A percentile compares a stretch with the other conserved stretches of the same genome.
Evolutionary conservation across 2,113 vertebrate genomes (phyloP).

Genomic region (Crotalus horridus): DNA sequence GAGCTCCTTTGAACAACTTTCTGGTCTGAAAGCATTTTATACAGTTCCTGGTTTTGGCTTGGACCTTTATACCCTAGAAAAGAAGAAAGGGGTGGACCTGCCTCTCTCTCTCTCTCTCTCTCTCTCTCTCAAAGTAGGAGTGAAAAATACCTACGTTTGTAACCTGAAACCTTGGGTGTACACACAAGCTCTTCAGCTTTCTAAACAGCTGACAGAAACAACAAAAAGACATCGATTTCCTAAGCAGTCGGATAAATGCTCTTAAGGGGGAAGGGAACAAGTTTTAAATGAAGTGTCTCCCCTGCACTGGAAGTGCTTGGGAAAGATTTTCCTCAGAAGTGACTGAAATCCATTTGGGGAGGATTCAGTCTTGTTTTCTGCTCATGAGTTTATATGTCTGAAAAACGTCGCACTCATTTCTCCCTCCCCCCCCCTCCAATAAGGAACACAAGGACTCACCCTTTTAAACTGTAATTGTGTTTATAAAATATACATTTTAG

Average conservation of each 20-base stretch:
- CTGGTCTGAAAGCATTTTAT: constrained; percentile 5
- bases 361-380: constrained; percentile 3
- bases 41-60: background rate
- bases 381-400: constrained; percentile 44
- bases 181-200: constrained; percentile 53
- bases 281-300: background rate
- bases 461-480: constrained; percentile 72
- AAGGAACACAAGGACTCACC: constrained; percentile 74
- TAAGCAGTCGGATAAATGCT: constrained; percentile 7
- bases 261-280: background rate
- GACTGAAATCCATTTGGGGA: constrained; percentile 3
- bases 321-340: background rate
- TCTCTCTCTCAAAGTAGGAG: constrained; percentile 69
- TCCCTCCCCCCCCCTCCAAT: constrained; percentile 56
- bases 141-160: constrained; percentile 72
- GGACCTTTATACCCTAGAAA: background rate
- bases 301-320: background rate
- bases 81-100: background rate
- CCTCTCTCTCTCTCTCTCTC: constrained; percentile 1
- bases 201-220: constrained; percentile 61
- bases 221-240: constrained; percentile 38
- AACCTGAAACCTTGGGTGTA: constrained; percentile 65
- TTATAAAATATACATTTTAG: constrained; percentile 78
- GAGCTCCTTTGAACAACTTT: background rate
- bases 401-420: constrained; percentile 67